Percentiles rank a stretch among this genome's conserved stretches.
These are phyloP conservation scores for Coelopa frigida DNA, from an alignment of 1,140 invertebrate genomes.

Conservation along the genomic window DNA sequence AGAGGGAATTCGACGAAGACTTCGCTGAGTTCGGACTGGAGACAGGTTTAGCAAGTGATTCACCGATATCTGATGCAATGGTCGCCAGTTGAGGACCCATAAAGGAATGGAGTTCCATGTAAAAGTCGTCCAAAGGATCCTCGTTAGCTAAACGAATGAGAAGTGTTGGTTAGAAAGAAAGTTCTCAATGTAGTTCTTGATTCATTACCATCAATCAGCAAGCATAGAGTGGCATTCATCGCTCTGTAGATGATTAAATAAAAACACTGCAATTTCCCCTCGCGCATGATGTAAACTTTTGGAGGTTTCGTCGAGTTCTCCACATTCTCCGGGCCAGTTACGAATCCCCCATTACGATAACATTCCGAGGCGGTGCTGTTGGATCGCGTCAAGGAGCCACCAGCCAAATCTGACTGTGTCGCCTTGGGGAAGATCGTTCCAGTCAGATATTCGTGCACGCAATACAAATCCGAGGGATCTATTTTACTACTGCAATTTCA, in stretches of 20 bases:
- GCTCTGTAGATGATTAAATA: constrained; percentile 73
- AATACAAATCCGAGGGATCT: constrained; percentile 28
- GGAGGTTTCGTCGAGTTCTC: constrained; percentile 63
- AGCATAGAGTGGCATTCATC: constrained; percentile 69
- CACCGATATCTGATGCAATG: constrained; percentile 57
- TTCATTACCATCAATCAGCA: constrained; percentile 62
- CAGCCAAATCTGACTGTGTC: not conserved
- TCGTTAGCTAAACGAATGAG: too few relatives aligned
- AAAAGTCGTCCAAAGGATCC: constrained; percentile 47
- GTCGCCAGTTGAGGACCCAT: constrained; percentile 58
- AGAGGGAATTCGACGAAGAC: too few relatives aligned
- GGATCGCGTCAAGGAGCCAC: too few relatives aligned
- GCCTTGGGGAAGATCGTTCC: constrained; percentile 16
- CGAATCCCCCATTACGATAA: constrained; percentile 58
- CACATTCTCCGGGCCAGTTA: constrained; percentile 60
- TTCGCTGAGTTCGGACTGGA: too few relatives aligned
- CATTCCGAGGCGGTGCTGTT: not conserved
- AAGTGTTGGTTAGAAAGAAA: too few relatives aligned
- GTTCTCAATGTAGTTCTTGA: not conserved
- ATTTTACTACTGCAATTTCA: constrained; percentile 21
- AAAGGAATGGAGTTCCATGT: constrained; percentile 59
- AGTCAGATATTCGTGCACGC: constrained; percentile 28
- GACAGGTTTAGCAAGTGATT: too few relatives aligned
- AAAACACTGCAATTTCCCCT: constrained; percentile 52
- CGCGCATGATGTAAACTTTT: too few relatives aligned